Conservation (phyloP, 64 coral and sea anemone species). For the Stichodactyla helianthus region DNA sequence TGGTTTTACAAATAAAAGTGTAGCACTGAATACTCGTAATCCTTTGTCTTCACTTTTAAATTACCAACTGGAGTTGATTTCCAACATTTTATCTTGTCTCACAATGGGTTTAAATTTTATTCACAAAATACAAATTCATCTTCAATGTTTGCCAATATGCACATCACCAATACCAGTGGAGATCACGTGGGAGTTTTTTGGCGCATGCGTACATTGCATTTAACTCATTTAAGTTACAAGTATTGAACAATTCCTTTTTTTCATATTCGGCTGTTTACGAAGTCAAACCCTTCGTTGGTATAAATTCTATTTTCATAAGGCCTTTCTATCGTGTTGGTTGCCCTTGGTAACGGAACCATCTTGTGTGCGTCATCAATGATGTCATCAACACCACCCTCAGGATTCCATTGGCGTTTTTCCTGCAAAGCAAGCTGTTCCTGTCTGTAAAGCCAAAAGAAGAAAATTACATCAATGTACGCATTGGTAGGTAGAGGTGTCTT, state of each 20-base stretch:
- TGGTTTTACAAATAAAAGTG: constrained; percentile 1
- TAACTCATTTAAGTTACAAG: neutral
- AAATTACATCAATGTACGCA: neutral
- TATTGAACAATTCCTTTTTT: neutral
- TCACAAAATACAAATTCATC: too few species aligned
- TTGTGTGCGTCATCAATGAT: constrained; percentile 16
- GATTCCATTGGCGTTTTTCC: neutral
- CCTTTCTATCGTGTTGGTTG: neutral
- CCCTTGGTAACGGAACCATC: constrained; percentile 17
- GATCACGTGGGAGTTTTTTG: too few species aligned
- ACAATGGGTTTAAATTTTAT: too few species aligned
- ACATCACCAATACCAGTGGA: too few species aligned
- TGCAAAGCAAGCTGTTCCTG: neutral
- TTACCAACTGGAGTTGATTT: too few species aligned
- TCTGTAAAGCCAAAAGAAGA: neutral
- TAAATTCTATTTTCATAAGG: neutral
- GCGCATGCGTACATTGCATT: neutral
- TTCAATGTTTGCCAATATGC: too few species aligned
- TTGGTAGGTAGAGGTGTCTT: too few species aligned
- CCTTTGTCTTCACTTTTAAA: too few species aligned
- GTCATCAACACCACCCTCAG: neutral
- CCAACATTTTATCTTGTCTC: too few species aligned
- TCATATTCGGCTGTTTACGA: neutral
- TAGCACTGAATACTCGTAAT: neutral
- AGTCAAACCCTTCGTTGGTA: neutral